These are phyloP conservation scores for Trinectes maculatus DNA, from an alignment of 2,113 vertebrate genomes.

Conservation along the genomic window DNA sequence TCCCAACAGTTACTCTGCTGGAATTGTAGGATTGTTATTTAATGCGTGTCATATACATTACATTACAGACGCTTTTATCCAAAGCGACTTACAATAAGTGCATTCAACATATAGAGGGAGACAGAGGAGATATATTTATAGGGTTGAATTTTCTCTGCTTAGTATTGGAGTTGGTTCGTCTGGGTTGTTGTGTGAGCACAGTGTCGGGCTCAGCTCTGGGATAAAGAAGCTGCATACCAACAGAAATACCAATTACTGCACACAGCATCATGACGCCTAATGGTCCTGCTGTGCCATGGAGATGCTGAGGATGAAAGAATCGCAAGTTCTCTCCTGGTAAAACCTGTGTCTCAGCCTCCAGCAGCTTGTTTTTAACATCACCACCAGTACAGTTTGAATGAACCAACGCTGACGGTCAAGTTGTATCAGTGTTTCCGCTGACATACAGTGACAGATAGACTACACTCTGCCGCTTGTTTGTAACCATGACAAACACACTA, in stretches of 20 bases:
- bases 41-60: conserved; percentile 11
- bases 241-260: conserved; percentile 70
- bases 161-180: conserved; percentile 18
- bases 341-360: conserved; percentile 43
- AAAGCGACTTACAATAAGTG: too few species aligned
- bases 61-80: too few species aligned
- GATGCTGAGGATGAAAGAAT: conserved; percentile 60
- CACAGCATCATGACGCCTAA: conserved; percentile 62
- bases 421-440: conserved; percentile 7
- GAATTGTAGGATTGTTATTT: conserved; percentile 1
- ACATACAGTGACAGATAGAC: neutral
- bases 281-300: conserved; percentile 62
- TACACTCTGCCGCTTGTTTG: too few species aligned
- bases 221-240: conserved; percentile 68
- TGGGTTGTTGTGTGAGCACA: too few species aligned
- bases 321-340: conserved; percentile 27
- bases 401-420: conserved; percentile 16
- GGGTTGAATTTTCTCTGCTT: neutral
- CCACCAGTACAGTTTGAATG: neutral
- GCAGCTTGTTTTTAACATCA: conserved; percentile 43
- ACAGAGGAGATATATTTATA: too few species aligned
- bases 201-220: conserved; percentile 51
- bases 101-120: too few species aligned
- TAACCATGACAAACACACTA: conserved; percentile 30
- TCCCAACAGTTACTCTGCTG: conserved; percentile 12